A percentile compares a stretch with the other conserved stretches of the same genome.
phyloP scores from a whole-genome alignment of 2,113 vertebrate species.

The Ctenodactylus gundi region DNA sequence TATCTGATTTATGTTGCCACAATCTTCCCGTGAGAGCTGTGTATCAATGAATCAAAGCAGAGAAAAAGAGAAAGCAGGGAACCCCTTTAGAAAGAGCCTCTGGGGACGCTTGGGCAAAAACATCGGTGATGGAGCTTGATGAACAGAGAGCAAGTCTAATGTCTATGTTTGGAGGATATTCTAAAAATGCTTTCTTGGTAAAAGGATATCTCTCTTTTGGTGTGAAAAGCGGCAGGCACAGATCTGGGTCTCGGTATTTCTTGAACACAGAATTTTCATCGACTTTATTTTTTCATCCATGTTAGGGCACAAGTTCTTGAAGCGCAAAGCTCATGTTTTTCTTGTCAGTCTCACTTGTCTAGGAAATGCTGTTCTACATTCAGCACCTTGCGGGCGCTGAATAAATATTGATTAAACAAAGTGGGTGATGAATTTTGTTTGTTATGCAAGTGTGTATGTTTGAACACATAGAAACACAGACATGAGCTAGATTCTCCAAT shows the following conservation, averaged over 20 bases:
- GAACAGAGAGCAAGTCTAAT: neutral
- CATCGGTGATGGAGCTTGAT: neutral
- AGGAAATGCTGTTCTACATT: conserved; percentile 64
- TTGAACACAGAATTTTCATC: neutral
- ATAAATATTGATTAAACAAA: conserved; percentile 77
- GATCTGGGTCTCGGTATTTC: neutral
- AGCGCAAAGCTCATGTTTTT: conserved; percentile 4
- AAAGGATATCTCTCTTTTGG: neutral
- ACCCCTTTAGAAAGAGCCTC: neutral
- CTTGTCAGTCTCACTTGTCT: conserved; percentile 27
- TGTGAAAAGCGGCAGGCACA: neutral
- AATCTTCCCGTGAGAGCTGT: neutral
- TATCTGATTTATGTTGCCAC: neutral
- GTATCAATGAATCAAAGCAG: neutral
- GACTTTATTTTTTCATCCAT: neutral
- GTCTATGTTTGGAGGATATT: neutral
- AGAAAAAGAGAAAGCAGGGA: neutral
- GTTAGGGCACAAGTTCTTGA: neutral
- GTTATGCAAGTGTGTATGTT: conserved; percentile 1
- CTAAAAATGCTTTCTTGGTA: neutral
- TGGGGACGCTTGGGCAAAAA: neutral
- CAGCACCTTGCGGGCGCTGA: conserved; percentile 41
- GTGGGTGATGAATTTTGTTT: conserved; percentile 48
- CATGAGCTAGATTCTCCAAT: neutral
- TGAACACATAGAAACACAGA: neutral